phyloP scores from a whole-genome alignment of 2,888 invertebrate genomes.

The Plutella xylostella region DNA sequence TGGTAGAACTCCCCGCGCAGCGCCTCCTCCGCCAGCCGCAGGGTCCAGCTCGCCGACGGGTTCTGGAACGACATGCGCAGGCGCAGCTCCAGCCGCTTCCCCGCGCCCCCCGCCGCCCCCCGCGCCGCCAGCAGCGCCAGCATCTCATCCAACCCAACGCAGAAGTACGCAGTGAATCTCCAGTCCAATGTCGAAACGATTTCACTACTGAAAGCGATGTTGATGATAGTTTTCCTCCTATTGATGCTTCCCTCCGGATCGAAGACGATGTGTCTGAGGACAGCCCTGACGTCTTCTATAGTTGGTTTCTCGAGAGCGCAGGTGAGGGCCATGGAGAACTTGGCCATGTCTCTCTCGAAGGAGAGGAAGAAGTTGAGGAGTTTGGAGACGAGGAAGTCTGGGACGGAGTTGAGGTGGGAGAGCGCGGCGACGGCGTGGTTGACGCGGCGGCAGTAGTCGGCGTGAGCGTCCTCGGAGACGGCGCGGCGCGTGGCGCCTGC shows the following conservation, averaged over 20 bases:
- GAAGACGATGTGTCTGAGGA: not conserved
- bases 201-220: not conserved
- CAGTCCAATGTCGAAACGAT: not conserved
- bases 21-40: not conserved
- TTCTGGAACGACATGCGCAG: not conserved
- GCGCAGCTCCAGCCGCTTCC: too few relatives aligned
- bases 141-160: not conserved
- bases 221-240: not conserved
- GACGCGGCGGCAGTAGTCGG: not conserved
- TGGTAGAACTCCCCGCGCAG: not conserved
- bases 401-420: not conserved
- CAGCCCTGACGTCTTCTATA: not conserved
- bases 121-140: not conserved
- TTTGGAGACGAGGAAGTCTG: not conserved
- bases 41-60: not conserved
- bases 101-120: not conserved
- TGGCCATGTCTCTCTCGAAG: not conserved
- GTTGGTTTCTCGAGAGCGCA: not conserved
- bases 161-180: not conserved
- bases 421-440: not conserved
- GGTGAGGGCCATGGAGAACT: not conserved
- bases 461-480: not conserved
- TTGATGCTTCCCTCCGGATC: not conserved
- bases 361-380: not conserved
- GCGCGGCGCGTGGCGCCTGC: too few relatives aligned